Conservation (phyloP, 2,888 invertebrate genomes). For the Zootermopsis nevadensis region DNA sequence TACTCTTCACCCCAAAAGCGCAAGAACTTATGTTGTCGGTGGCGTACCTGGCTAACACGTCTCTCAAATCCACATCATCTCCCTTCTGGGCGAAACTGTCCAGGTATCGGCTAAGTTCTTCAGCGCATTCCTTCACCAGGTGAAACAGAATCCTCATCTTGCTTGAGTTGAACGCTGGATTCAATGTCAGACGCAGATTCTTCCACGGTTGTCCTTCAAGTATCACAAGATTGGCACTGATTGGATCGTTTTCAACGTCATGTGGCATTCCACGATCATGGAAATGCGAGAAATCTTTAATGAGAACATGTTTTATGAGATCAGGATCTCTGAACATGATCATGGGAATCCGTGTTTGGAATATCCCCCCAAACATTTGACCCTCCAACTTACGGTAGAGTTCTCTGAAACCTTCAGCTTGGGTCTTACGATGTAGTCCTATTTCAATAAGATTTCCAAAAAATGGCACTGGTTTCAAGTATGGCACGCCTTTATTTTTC, state of each 20-base stretch:
- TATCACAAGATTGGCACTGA: constrained; percentile 72
- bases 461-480: constrained; percentile 42
- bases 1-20: constrained; percentile 63
- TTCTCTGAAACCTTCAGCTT: constrained; percentile 29
- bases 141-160: constrained; percentile 70
- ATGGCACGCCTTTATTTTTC: constrained; percentile 45
- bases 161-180: constrained; percentile 75
- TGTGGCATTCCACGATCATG: constrained; percentile 74
- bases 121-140: constrained; percentile 69
- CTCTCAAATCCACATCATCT: constrained; percentile 57
- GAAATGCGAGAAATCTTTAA: constrained; percentile 73
- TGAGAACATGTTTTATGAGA: constrained; percentile 68
- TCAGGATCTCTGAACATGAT: constrained; percentile 72
- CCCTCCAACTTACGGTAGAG: constrained; percentile 35
- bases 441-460: constrained; percentile 48
- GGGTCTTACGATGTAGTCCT: constrained; percentile 32
- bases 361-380: constrained; percentile 39
- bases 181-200: constrained; percentile 70
- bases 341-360: constrained; percentile 43
- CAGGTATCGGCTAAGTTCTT: constrained; percentile 65
- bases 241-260: constrained; percentile 70
- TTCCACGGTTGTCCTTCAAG: constrained; percentile 72
- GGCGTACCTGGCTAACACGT: constrained; percentile 59
- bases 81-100: constrained; percentile 57
- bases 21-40: constrained; percentile 64